Conservation (phyloP, 2,797 vertebrate species). For the Echiichthys vipera region DNA sequence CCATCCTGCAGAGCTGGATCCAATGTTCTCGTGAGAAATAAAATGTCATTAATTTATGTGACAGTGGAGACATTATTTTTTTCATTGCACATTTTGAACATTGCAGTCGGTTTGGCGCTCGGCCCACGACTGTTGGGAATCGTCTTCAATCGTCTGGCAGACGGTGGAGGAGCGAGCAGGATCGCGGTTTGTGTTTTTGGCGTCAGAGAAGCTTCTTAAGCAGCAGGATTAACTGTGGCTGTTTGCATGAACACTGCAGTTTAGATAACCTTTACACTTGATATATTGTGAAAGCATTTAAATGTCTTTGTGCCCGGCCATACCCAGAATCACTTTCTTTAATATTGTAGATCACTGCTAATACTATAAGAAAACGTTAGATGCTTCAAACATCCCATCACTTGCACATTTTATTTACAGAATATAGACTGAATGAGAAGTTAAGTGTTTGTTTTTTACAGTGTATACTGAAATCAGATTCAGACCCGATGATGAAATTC, state of each 20-base stretch:
- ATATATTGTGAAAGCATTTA: background rate
- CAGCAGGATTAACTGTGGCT: background rate
- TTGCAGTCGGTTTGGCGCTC: constrained; percentile 7
- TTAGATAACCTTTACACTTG: background rate
- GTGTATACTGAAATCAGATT: no score
- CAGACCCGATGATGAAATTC: no score
- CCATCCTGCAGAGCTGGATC: constrained; percentile 7
- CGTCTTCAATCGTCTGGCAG: constrained; percentile 13
- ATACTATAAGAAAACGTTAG: no score
- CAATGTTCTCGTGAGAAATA: constrained; percentile 17
- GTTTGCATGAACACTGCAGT: background rate
- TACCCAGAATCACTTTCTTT: no score
- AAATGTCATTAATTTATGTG: constrained; percentile 14
- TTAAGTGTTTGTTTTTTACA: no score
- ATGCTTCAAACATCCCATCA: background rate
- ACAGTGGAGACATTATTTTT: constrained; percentile 45
- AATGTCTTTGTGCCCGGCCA: background rate
- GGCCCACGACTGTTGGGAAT: constrained; percentile 1
- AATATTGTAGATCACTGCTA: no score
- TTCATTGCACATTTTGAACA: constrained; percentile 2
- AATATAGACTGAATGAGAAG: background rate
- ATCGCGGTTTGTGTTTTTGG: constrained; percentile 14
- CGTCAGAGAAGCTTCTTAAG: background rate
- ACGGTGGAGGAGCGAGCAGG: background rate
- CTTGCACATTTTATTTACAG: background rate